Evolutionary conservation across 37 sponge, comb jelly and placozoan genomes (phyloP).

Genomic region (Beroe forskalii): DNA sequence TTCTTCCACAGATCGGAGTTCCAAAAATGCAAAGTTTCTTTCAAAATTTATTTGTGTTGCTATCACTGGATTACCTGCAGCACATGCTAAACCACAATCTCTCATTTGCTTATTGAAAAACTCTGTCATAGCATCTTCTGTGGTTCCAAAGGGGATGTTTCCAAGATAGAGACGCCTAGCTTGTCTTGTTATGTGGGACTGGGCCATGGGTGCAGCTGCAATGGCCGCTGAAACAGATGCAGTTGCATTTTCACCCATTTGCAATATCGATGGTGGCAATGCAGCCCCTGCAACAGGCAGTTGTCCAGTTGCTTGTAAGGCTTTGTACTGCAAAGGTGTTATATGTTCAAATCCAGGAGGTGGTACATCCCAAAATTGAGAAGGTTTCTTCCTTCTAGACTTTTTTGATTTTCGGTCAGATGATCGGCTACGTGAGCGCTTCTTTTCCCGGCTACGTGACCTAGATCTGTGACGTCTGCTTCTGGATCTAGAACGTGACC

Average conservation of each 20-base stretch:
- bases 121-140: conserved; percentile 88
- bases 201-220: conserved; percentile 92
- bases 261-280: conserved; percentile 87
- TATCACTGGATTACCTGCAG: conserved; percentile 92
- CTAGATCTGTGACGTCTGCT: conserved; percentile 33
- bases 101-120: conserved; percentile 97
- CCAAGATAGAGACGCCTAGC: conserved; percentile 97
- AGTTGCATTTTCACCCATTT: conserved; percentile 83
- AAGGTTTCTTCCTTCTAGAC: conserved; percentile 69
- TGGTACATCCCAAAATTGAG: conserved; percentile 91
- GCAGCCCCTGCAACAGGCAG: conserved; percentile 80
- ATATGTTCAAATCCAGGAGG: conserved; percentile 98
- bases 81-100: conserved; percentile 73
- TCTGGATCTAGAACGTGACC: conserved; percentile 58
- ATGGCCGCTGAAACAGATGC: conserved; percentile 82
- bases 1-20: conserved; percentile 98
- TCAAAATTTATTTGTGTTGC: conserved; percentile 98
- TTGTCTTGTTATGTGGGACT: conserved; percentile 95
- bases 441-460: conserved; percentile 26
- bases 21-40: conserved; percentile 98
- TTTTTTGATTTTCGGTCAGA: conserved; percentile 58
- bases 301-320: conserved; percentile 84
- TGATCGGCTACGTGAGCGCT: conserved; percentile 29
- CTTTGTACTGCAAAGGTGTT: conserved; percentile 98
- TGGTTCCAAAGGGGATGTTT: conserved; percentile 97